phyloP scores from a whole-genome alignment of 2,888 invertebrate species.

The Augochlorella aurata region DNA sequence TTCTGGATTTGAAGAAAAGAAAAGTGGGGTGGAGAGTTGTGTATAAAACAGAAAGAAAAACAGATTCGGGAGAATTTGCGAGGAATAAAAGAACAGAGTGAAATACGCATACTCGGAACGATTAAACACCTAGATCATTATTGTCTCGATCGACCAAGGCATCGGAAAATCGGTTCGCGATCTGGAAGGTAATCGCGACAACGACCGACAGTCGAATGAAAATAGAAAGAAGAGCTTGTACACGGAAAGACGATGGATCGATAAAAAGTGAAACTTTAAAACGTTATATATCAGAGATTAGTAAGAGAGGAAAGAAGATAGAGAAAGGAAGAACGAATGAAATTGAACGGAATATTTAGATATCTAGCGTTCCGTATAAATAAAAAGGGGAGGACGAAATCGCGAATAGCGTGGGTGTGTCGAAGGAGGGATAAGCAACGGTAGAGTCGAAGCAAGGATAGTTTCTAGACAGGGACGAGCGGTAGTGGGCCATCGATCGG shows the following conservation, averaged over 20 bases:
- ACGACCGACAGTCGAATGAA: neutral
- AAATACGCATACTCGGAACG: neutral
- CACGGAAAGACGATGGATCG: neutral
- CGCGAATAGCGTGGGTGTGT: constrained; percentile 15
- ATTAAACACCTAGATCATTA: neutral
- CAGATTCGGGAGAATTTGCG: neutral
- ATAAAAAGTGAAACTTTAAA: neutral
- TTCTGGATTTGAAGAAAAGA: neutral
- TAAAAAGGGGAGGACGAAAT: neutral
- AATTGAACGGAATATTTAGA: neutral
- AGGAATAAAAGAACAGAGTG: neutral
- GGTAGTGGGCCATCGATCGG: constrained; percentile 79
- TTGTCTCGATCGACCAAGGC: neutral
- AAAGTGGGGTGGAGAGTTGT: constrained; percentile 1
- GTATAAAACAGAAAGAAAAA: neutral
- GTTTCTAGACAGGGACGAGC: constrained; percentile 45
- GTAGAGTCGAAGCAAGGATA: constrained; percentile 17
- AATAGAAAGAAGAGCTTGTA: neutral
- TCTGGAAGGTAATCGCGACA: neutral
- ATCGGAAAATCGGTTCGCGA: neutral
- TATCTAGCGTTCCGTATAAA: constrained; percentile 4
- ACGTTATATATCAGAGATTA: neutral
- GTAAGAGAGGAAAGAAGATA: neutral
- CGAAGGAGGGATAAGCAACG: neutral
- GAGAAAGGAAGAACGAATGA: neutral